phyloP scores from a whole-genome alignment of 2,113 vertebrate genomes.

The Poicephalus gulielmi region DNA sequence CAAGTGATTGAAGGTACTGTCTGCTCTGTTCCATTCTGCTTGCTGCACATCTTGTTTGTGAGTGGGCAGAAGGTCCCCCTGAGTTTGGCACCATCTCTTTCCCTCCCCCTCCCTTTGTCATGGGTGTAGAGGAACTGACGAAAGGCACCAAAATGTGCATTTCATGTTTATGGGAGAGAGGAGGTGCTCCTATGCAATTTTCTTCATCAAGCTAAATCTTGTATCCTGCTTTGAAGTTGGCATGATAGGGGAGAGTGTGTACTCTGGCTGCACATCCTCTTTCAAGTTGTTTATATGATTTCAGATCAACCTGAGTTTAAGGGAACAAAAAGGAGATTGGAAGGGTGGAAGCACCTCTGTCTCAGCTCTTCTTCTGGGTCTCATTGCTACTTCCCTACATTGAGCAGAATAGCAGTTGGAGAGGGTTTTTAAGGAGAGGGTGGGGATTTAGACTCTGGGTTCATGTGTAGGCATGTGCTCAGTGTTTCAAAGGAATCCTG shows the following conservation, averaged over 20 bases:
- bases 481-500: neutral
- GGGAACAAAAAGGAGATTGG: neutral
- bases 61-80: neutral
- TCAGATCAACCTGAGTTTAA: neutral
- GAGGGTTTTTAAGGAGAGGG: neutral
- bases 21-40: neutral
- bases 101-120: neutral
- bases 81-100: neutral
- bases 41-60: neutral
- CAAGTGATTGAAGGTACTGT: neutral
- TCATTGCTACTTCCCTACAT: neutral
- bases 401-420: neutral
- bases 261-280: neutral
- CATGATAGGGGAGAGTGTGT: neutral
- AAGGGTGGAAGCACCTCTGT: neutral
- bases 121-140: neutral
- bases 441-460: neutral
- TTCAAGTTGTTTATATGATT: neutral
- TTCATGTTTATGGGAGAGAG: neutral
- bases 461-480: rapidly evolving
- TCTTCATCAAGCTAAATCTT: neutral
- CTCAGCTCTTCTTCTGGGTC: neutral
- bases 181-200: neutral
- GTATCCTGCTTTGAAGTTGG: neutral
- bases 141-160: neutral